These are phyloP conservation scores for Hyles lineata DNA, from an alignment of 2,888 invertebrate species.

Conservation along the genomic window DNA sequence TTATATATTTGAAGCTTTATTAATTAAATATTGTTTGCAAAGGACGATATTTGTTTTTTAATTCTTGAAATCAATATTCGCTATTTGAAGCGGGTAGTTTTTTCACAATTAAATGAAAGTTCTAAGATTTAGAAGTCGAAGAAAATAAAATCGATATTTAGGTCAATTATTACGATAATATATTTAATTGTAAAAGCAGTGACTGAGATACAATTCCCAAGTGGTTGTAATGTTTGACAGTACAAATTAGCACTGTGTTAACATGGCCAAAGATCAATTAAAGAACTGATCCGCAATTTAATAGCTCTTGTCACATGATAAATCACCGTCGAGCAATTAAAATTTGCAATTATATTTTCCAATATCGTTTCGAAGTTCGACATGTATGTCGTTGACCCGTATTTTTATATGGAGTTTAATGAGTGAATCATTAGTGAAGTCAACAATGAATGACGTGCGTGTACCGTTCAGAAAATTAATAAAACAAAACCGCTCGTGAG, in stretches of 20 bases:
- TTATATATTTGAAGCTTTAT: too few species aligned
- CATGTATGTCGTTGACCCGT: conserved; percentile 12
- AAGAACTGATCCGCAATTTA: conserved; percentile 3
- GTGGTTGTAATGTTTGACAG: not conserved
- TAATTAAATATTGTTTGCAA: too few species aligned
- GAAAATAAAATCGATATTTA: too few species aligned
- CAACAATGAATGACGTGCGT: conserved; percentile 43
- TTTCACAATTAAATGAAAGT: too few species aligned
- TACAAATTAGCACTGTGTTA: not conserved
- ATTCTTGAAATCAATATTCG: too few species aligned
- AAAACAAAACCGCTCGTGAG: conserved; percentile 55
- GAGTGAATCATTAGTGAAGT: conserved; percentile 32
- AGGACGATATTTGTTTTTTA: too few species aligned
- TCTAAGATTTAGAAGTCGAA: too few species aligned
- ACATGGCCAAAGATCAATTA: not conserved
- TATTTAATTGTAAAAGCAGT: too few species aligned
- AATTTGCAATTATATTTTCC: conserved; percentile 8
- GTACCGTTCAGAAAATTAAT: conserved; percentile 42
- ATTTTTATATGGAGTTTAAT: conserved; percentile 26
- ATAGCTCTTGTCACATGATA: not conserved
- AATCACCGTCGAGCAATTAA: not conserved
- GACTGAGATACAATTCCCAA: too few species aligned
- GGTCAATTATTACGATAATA: too few species aligned
- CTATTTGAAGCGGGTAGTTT: too few species aligned
- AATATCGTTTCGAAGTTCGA: not conserved